Evolutionary conservation across 2,113 vertebrate species (phyloP).

Genomic region (Lepidothrix coronata): DNA sequence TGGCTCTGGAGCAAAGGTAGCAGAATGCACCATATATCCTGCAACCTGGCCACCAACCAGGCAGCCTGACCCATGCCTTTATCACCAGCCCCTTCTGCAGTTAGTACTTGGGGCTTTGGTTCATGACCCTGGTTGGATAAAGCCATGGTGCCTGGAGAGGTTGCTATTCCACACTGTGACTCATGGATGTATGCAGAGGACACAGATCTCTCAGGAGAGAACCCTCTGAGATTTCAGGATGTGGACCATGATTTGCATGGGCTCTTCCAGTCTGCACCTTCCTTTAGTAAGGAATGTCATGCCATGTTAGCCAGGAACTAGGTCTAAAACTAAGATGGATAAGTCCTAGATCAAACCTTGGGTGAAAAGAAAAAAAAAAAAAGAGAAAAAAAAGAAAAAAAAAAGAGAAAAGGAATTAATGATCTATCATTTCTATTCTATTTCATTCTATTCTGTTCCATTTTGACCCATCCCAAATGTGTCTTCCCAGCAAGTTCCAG

Average conservation of each 20-base stretch:
- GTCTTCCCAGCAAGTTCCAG: background rate
- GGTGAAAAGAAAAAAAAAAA: background rate
- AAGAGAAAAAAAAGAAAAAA: background rate
- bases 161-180: background rate
- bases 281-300: background rate
- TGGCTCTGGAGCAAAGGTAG: background rate
- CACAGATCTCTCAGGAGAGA: background rate
- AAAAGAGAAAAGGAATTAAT: background rate
- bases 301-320: background rate
- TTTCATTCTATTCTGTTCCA: background rate
- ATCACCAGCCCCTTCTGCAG: background rate
- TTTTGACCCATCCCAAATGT: rapidly evolving
- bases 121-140: background rate
- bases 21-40: background rate
- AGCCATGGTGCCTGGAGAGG: background rate
- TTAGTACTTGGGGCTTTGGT: background rate
- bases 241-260: background rate
- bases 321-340: background rate
- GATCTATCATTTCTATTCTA: background rate
- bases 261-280: background rate
- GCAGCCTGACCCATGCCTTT: background rate
- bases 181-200: background rate
- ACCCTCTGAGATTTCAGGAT: background rate
- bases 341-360: background rate
- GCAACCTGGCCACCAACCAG: background rate